These are phyloP conservation scores for Terrapene triunguis DNA, from an alignment of 2,113 vertebrate species.

Conservation along the genomic window DNA sequence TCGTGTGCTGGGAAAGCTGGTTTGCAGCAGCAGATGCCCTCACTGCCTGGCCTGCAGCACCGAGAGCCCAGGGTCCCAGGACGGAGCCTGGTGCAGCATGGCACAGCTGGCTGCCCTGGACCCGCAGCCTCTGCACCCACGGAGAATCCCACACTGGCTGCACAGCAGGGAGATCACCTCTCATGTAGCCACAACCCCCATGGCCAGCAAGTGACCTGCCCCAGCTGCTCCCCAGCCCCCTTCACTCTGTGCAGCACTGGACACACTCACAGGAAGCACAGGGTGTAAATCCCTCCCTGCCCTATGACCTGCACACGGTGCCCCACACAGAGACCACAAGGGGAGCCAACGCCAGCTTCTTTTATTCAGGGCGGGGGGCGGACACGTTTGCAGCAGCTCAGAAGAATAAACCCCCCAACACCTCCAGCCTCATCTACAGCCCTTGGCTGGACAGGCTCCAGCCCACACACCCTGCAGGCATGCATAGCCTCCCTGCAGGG, in stretches of 20 bases:
- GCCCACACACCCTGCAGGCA: not conserved
- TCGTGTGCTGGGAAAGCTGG: not conserved
- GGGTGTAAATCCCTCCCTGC: not conserved
- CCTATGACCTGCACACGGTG: too few relatives aligned
- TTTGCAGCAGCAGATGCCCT: not conserved
- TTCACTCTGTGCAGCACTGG: not conserved
- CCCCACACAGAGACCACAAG: not conserved
- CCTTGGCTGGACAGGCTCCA: not conserved
- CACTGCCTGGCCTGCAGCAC: not conserved
- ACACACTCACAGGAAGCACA: not conserved
- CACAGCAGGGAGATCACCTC: not conserved
- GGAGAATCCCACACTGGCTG: not conserved
- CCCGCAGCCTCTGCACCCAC: not conserved
- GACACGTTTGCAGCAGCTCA: not conserved
- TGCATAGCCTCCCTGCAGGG: too few relatives aligned
- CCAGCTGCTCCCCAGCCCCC: not conserved
- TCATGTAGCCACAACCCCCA: not conserved
- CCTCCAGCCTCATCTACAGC: not conserved
- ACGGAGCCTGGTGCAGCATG: not conserved
- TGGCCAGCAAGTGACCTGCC: not conserved
- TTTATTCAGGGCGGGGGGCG: not conserved
- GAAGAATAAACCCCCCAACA: not conserved
- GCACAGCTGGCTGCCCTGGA: not conserved
- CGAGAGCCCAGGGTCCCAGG: not conserved
- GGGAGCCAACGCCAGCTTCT: not conserved